These are phyloP conservation scores for Abscondita cerata DNA, from an alignment of 2,888 invertebrate genomes.

Conservation along the genomic window DNA sequence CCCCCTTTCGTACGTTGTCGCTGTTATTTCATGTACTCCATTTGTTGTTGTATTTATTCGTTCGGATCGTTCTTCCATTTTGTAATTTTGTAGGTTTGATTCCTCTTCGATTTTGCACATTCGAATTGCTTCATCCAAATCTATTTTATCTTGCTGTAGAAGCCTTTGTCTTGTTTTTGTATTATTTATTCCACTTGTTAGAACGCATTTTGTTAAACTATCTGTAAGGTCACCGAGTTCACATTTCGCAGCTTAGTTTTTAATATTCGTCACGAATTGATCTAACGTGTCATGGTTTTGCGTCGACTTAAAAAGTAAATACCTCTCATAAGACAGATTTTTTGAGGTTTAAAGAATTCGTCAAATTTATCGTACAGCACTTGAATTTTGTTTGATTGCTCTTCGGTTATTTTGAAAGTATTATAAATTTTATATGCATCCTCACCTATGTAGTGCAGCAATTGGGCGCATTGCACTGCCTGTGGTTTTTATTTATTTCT, in stretches of 20 bases:
- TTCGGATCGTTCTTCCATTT: not conserved
- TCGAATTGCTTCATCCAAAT: slow-evolving; percentile 34
- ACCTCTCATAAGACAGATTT: not conserved
- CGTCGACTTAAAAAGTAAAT: not conserved
- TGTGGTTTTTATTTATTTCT: not conserved
- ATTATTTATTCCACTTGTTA: slow-evolving; percentile 15
- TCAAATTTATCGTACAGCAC: not conserved
- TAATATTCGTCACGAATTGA: not conserved
- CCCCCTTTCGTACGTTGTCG: no score
- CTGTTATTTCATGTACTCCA: not conserved
- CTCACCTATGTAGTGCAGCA: not conserved
- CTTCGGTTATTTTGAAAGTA: not conserved
- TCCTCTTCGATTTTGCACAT: slow-evolving; percentile 25
- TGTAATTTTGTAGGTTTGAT: not conserved
- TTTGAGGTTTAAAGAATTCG: not conserved
- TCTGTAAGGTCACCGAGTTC: not conserved
- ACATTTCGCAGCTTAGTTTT: slow-evolving; percentile 1
- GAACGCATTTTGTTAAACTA: slow-evolving; percentile 27
- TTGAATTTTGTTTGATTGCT: not conserved
- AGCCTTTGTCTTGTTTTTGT: slow-evolving; percentile 31
- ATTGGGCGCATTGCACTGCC: not conserved
- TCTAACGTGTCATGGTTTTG: not conserved
- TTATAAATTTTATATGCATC: not conserved
- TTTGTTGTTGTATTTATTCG: no score
- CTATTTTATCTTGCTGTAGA: slow-evolving; percentile 32